Base-by-base conservation (phyloP, 2,113 vertebrate genomes). In the Eolophus roseicapilla region DNA sequence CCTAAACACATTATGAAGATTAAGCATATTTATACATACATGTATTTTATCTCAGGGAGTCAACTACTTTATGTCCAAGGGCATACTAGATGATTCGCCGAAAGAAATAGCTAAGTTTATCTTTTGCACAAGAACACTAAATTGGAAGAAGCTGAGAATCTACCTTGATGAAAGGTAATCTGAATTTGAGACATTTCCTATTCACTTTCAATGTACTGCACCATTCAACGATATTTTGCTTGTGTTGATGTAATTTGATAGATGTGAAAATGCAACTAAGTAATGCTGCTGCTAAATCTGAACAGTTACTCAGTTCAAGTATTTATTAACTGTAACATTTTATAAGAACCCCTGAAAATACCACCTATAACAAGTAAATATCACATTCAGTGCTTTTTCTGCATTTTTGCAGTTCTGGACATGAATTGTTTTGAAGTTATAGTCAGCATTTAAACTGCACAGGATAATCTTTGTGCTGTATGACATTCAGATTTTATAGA, bases 71-170 rank as follows among this genome's bases (percentile, higher is more conserved):
- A 99, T 99, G 98, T 99, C 99, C 96, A 99, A 99, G 97, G 99
- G 99, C 84, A 99, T 99, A 95, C 96, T 99, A 37, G 97, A 98
- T 10, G 99, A 99, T 98, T 99, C 99, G 24, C 98, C 99, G 17
- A 99, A 98, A 94, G 99, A 99, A 98, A 98, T 99, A 97, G 99
- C 99, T 63, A 99, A 99, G 94, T 99, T 99, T 97, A 99, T 99
- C 96, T 99, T 99, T 98, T 99, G 98, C 97, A 99, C 99, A 70
- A 98, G 99, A 97, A 99, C 98, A 78, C 98, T 99, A 96, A 99
- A 99, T 96, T 99, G 99, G 99, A 99, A 99, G 98, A 99, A 99
- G 98, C 98, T 99, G 94, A 98, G 99, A 97, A 98, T 99, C 96
- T 99, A 99, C 96, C 98, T 99, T 92, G 99, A 99, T 96, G 99